phyloP scores from a whole-genome alignment of 92 coral and sea anemone species.

The Pocillopora grandis region DNA sequence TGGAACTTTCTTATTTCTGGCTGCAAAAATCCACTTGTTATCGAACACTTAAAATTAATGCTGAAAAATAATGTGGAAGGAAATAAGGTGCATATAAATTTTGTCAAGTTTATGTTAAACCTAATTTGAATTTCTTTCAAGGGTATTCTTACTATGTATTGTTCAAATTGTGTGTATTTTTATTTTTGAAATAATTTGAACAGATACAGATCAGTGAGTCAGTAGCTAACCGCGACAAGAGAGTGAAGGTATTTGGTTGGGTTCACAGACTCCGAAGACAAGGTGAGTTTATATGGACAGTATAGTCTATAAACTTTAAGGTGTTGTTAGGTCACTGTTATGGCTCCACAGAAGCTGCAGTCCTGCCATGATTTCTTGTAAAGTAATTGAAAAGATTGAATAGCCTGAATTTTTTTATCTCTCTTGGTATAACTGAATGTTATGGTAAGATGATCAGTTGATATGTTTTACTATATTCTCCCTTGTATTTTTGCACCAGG shows the following conservation, averaged over 20 bases:
- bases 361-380: too few species aligned
- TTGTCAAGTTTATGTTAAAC: too few species aligned
- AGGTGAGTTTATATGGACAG: conserved; percentile 40
- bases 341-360: neutral
- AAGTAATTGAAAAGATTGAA: neutral
- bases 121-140: too few species aligned
- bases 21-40: too few species aligned
- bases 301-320: too few species aligned
- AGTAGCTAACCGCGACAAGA: conserved; percentile 68
- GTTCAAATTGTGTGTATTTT: neutral
- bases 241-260: conserved; percentile 94
- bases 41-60: too few species aligned
- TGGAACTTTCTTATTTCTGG: too few species aligned
- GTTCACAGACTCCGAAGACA: conserved; percentile 90
- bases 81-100: too few species aligned
- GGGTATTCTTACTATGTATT: neutral
- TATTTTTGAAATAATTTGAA: neutral
- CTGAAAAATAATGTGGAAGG: too few species aligned
- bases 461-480: neutral
- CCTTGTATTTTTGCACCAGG: conserved; percentile 44
- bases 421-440: neutral
- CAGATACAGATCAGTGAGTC: conserved; percentile 88
- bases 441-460: neutral
- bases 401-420: neutral
- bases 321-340: neutral